Evolutionary conservation across 2,888 invertebrate species (phyloP).

Genomic region (Bimastos eiseni): DNA sequence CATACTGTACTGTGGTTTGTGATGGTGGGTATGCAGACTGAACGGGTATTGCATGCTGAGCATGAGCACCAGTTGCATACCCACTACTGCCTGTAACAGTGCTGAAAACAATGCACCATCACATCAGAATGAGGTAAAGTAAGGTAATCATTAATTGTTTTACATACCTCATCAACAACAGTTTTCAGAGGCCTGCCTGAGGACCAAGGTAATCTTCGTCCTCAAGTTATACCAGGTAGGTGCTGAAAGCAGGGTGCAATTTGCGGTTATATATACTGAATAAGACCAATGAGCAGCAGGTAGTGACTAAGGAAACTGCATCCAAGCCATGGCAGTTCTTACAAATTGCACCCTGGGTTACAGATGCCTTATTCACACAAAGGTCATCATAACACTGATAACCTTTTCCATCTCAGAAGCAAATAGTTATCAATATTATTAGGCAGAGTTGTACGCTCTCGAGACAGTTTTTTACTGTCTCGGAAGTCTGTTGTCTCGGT

Average conservation of each 20-base stretch:
- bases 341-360: neutral
- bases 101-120: slow-evolving; percentile 27
- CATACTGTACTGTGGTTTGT: slow-evolving; percentile 27
- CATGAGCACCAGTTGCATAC: slow-evolving; percentile 22
- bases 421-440: neutral
- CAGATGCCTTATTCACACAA: neutral
- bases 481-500: no score
- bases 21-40: slow-evolving; percentile 27
- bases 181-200: slow-evolving; percentile 3
- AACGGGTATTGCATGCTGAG: slow-evolving; percentile 20
- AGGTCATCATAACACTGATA: neutral
- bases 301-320: neutral
- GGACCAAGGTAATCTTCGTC: neutral
- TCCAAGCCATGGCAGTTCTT: neutral
- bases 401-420: neutral
- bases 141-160: neutral
- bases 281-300: neutral
- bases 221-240: neutral
- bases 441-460: neutral
- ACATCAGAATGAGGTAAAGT: slow-evolving; percentile 22
- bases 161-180: neutral
- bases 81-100: slow-evolving; percentile 27
- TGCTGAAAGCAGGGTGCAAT: neutral
- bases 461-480: no score
- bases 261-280: neutral